phyloP scores from a whole-genome alignment of 1,140 invertebrate genomes.

The Heliconius melpomene region DNA sequence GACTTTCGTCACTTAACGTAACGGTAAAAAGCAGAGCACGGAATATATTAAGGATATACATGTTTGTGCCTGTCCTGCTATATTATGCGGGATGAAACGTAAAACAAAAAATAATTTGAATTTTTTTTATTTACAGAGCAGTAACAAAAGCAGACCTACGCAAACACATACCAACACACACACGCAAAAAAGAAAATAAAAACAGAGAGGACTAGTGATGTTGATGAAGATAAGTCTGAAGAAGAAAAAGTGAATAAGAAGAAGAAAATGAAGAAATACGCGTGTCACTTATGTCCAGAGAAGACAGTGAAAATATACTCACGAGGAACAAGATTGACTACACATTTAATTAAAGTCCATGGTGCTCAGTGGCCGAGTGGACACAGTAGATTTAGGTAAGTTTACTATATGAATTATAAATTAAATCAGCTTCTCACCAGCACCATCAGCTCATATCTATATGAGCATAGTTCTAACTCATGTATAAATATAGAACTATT shows the following conservation, averaged over 20 bases:
- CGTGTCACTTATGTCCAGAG: slow-evolving; percentile 89
- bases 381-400: slow-evolving; percentile 90
- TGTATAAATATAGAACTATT: too few relatives aligned
- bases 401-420: background rate
- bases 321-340: slow-evolving; percentile 86
- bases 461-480: too few relatives aligned
- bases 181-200: slow-evolving; percentile 53
- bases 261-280: slow-evolving; percentile 71
- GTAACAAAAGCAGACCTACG: slow-evolving; percentile 88
- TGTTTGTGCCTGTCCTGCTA: too few relatives aligned
- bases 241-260: slow-evolving; percentile 57
- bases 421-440: too few relatives aligned
- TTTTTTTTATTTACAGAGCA: slow-evolving; percentile 75
- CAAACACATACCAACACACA: slow-evolving; percentile 83
- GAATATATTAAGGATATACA: too few relatives aligned
- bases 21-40: too few relatives aligned
- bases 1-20: too few relatives aligned
- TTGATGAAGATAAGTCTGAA: slow-evolving; percentile 64
- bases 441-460: too few relatives aligned
- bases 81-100: too few relatives aligned
- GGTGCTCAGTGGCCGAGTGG: slow-evolving; percentile 90
- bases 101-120: background rate
- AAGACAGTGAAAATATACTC: slow-evolving; percentile 83
- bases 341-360: slow-evolving; percentile 90
- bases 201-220: slow-evolving; percentile 39